Evolutionary conservation across 2,797 vertebrate species (phyloP).

Genomic region (Pterois miles): DNA sequence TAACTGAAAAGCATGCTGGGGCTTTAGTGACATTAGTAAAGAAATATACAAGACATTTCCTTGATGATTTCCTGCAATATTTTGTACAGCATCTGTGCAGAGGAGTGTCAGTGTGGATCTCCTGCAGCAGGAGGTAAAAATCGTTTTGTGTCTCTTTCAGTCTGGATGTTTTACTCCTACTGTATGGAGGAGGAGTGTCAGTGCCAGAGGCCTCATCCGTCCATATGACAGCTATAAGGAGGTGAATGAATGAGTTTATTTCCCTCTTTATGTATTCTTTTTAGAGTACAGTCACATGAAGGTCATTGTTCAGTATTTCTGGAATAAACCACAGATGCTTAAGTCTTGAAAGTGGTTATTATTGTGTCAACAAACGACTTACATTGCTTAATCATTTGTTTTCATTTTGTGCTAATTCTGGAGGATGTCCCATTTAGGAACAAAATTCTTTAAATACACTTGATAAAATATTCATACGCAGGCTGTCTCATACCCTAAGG

Average conservation of each 20-base stretch:
- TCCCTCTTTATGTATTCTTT: not conserved
- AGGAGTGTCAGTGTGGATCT: not conserved
- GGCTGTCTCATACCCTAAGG: constrained; percentile 49
- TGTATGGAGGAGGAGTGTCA: not conserved
- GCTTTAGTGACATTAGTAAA: not conserved
- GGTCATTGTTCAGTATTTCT: constrained; percentile 4
- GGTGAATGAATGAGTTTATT: constrained; percentile 1
- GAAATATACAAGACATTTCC: not conserved
- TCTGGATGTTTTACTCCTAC: not conserved
- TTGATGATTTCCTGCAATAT: not conserved
- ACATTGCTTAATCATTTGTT: constrained; percentile 35
- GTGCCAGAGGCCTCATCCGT: not conserved
- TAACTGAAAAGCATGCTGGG: not conserved
- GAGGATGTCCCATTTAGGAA: constrained; percentile 59
- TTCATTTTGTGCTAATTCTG: constrained; percentile 32
- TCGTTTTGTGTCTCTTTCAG: not conserved
- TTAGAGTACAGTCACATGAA: constrained; percentile 14
- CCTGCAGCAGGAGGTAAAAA: not conserved
- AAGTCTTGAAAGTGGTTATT: constrained; percentile 6
- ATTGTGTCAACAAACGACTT: constrained; percentile 45
- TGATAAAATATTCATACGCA: constrained; percentile 63
- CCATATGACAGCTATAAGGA: constrained; percentile 1
- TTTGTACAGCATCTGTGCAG: not conserved
- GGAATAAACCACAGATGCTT: constrained; percentile 10
- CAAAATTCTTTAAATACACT: constrained; percentile 64